Percentiles rank a stretch among this genome's conserved stretches.
These are phyloP conservation scores for Eulemur mongoz DNA, from an alignment of 2,797 vertebrate species.

Conservation along the genomic window DNA sequence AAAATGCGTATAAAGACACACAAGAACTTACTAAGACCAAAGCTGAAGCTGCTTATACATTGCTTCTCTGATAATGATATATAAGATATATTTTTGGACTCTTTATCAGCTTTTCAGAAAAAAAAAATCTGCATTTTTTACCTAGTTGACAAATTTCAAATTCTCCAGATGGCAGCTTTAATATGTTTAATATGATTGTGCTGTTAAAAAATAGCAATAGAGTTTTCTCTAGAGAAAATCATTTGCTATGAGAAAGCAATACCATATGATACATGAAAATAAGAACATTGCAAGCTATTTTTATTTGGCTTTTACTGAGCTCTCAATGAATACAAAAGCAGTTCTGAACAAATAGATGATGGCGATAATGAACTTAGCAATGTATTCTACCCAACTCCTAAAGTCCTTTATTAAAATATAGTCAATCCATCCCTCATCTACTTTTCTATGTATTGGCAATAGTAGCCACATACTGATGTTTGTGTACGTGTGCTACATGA, in stretches of 20 bases:
- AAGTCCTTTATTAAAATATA: neutral
- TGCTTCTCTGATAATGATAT: conserved; percentile 37
- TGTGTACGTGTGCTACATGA: neutral
- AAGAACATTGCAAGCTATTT: conserved; percentile 63
- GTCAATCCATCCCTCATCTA: neutral
- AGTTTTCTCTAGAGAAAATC: conserved; percentile 55
- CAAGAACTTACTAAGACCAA: neutral
- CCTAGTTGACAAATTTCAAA: conserved; percentile 64
- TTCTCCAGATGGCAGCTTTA: conserved; percentile 70
- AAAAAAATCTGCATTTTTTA: conserved; percentile 61
- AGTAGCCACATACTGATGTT: neutral
- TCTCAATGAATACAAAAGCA: conserved; percentile 38
- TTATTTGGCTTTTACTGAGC: conserved; percentile 42
- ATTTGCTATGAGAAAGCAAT: conserved; percentile 60
- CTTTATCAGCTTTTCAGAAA: conserved; percentile 35
- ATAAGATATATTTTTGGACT: conserved; percentile 14
- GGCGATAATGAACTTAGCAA: neutral
- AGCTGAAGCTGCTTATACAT: neutral
- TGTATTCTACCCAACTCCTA: neutral
- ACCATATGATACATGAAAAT: conserved; percentile 51
- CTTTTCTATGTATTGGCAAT: neutral
- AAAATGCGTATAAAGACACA: neutral
- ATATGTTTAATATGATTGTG: conserved; percentile 69
- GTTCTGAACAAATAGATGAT: neutral
- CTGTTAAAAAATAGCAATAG: conserved; percentile 66